These are phyloP conservation scores for Mylabris phalerata DNA, from an alignment of 1,140 invertebrate genomes.

Conservation along the genomic window DNA sequence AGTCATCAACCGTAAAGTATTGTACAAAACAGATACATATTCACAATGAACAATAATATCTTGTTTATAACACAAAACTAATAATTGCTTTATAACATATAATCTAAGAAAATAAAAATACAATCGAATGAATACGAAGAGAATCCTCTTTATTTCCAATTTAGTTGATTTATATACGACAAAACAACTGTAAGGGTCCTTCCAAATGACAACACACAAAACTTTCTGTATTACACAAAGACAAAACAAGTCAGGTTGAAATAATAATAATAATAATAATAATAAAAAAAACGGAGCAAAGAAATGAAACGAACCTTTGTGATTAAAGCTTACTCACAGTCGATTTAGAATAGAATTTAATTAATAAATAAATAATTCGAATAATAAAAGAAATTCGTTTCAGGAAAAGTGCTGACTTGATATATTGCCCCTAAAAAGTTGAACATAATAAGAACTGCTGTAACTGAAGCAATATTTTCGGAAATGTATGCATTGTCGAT, in stretches of 20 bases:
- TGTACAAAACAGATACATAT: neutral
- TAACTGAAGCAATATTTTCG: constrained; percentile 20
- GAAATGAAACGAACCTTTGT: too few species aligned
- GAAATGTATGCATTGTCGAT: constrained; percentile 18
- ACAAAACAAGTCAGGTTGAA: too few species aligned
- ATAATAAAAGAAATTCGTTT: neutral
- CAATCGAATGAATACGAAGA: neutral
- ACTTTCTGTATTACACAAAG: too few species aligned
- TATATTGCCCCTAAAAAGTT: constrained; percentile 20
- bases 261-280: too few species aligned
- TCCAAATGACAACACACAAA: too few species aligned
- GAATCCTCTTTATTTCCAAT: neutral
- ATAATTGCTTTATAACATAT: too few species aligned
- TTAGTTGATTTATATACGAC: too few species aligned
- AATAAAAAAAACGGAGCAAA: too few species aligned
- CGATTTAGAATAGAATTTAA: neutral
- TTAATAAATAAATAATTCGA: neutral
- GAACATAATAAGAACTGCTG: constrained; percentile 18
- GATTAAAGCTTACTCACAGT: neutral
- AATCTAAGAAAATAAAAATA: too few species aligned
- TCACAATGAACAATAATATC: too few species aligned
- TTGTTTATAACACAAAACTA: too few species aligned
- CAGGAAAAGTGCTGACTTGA: constrained; percentile 18
- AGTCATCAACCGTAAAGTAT: constrained; percentile 14
- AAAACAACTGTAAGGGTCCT: too few species aligned